Evolutionary conservation across 2,888 invertebrate species (phyloP), one percentile per base, ranked within the genome.

Genomic region (Hydrotaea diabolus): DNA sequence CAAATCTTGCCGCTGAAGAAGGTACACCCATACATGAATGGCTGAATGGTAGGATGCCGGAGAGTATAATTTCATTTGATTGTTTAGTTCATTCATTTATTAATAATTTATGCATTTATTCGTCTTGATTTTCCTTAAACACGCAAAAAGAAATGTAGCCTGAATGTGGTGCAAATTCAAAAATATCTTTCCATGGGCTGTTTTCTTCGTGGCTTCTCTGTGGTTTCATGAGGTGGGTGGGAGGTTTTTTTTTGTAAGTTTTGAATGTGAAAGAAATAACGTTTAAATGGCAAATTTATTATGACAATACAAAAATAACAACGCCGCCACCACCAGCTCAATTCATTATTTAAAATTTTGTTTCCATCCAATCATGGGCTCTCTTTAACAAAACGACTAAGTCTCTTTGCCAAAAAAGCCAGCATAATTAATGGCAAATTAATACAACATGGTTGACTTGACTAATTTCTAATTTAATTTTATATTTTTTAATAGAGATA

Each of bases 21-120:
- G 19, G 7, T 55, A n/a, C 43, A 43, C 3, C 43, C 2, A 31
- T 31, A 31, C 2, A 31, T 4, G 7, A 43, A 43, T 43, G 9
- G 9, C n/a, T 43, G 9, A 9, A 43, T 11, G 15, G 43, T 7
- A 43, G 7, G n/a, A 49, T 5, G n/a, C n/a, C n/a, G n/a, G n/a
- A n/a, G n/a, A 13, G 2, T 4, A 49, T 49, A 15, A 49, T 49
- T 49, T 49, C 13, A 8, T 49, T 49, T 49, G 49, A 49, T 49
- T 49, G 49, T 49, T n/a, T 4, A 49, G n/a, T 46, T 59, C 39
- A 26, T 23, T 69, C 39, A 62, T 78, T 75, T 76, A 71, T 80
- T 77, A 80, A 71, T 80, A 83, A 83, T 83, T 80, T 77, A 83
- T 83, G 62, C 80, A 77, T 80, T 83, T 83, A n/a, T n/a, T n/a